Conservation (phyloP, 2,113 vertebrate species). For the Rhinoptilus africanus region DNA sequence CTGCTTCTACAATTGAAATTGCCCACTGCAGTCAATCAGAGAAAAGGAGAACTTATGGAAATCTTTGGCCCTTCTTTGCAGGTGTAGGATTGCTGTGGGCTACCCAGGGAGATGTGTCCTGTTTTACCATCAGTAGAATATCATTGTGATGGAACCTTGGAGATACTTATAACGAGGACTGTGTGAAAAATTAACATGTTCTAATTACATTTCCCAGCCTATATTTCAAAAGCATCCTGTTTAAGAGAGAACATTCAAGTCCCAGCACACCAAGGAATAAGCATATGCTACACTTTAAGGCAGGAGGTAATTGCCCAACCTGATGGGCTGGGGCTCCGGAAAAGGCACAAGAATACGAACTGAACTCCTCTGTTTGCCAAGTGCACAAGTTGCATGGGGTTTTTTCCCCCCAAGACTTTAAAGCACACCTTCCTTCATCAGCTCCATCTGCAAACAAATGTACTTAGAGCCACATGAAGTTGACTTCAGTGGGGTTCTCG, state of each 20-base stretch:
- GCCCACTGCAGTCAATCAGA: neutral
- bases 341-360: neutral
- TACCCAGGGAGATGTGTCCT: neutral
- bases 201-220: neutral
- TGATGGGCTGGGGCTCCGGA: neutral
- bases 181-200: neutral
- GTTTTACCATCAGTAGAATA: neutral
- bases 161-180: neutral
- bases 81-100: neutral
- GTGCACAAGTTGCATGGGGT: neutral
- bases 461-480: neutral
- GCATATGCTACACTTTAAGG: neutral
- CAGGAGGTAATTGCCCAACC: neutral
- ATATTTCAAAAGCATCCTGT: neutral
- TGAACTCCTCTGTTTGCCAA: neutral
- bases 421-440: neutral
- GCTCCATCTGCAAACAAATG: neutral
- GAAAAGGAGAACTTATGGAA: neutral
- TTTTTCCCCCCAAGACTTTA: neutral
- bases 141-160: neutral
- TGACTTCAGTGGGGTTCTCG: neutral
- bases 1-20: neutral
- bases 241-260: neutral
- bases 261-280: neutral
- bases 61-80: neutral